Evolutionary conservation across 2,888 invertebrate species (phyloP).

Genomic region (Lucinisca nassula): DNA sequence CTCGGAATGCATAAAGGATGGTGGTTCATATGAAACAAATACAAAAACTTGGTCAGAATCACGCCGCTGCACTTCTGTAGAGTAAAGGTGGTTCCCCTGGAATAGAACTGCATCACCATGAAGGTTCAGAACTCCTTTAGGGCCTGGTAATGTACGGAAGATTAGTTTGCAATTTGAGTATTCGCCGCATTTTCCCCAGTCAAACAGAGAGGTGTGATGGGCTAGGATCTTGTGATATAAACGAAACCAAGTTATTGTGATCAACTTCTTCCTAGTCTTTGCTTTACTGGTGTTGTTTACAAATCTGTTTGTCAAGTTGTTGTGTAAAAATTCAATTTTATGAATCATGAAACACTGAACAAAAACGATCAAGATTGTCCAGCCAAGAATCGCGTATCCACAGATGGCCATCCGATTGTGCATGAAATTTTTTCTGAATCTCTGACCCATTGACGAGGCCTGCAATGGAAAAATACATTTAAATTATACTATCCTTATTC

Average conservation of each 20-base stretch:
- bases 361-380: neutral
- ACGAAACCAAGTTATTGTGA: neutral
- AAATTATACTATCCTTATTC: no score
- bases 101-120: slow-evolving; percentile 31
- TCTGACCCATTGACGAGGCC: no score
- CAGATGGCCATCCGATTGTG: no score
- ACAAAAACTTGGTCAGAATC: slow-evolving; percentile 32
- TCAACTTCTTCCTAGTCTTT: neutral
- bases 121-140: neutral
- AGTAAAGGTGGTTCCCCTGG: slow-evolving; percentile 23
- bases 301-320: no score
- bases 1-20: neutral
- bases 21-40: slow-evolving; percentile 29
- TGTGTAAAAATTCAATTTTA: neutral
- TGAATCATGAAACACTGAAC: neutral
- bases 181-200: slow-evolving; percentile 28
- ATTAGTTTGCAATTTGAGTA: slow-evolving; percentile 22
- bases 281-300: neutral
- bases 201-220: neutral
- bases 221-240: neutral
- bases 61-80: neutral
- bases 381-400: no score
- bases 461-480: no score
- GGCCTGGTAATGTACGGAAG: neutral
- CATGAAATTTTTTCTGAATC: no score